phyloP scores from a whole-genome alignment of 2,888 invertebrate genomes.

The Vesta saturnalis region DNA sequence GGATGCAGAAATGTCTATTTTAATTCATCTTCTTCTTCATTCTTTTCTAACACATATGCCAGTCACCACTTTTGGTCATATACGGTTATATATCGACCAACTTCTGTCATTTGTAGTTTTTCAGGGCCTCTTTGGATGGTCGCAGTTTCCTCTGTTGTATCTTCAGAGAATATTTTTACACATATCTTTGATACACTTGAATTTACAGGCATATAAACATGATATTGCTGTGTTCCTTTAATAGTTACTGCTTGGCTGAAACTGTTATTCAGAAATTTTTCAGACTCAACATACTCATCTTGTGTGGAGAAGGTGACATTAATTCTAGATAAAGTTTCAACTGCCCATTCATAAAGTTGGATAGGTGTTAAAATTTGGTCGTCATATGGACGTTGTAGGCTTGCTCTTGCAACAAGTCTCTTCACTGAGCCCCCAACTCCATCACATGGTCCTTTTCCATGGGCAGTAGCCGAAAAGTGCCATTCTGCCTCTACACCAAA shows the following conservation, averaged over 20 bases:
- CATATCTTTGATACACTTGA: background rate
- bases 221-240: background rate
- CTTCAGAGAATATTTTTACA: background rate
- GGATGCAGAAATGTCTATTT: too few species aligned
- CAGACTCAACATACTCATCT: background rate
- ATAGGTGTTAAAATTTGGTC: too few species aligned
- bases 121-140: too few species aligned
- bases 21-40: too few species aligned
- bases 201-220: background rate
- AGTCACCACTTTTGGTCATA: background rate
- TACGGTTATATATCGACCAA: background rate
- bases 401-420: background rate
- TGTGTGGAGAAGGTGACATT: background rate
- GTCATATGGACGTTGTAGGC: background rate
- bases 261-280: background rate
- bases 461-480: background rate
- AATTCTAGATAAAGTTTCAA: background rate
- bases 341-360: background rate
- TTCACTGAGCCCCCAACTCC: background rate
- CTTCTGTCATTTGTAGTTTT: too few species aligned
- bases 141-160: background rate
- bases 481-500: background rate
- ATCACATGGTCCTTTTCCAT: background rate
- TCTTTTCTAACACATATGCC: background rate
- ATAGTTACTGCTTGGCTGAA: background rate